Evolutionary conservation across 2,113 vertebrate genomes (phyloP), one percentile per base, ranked within the genome.

Genomic region (Oncorhynchus clarkii): DNA sequence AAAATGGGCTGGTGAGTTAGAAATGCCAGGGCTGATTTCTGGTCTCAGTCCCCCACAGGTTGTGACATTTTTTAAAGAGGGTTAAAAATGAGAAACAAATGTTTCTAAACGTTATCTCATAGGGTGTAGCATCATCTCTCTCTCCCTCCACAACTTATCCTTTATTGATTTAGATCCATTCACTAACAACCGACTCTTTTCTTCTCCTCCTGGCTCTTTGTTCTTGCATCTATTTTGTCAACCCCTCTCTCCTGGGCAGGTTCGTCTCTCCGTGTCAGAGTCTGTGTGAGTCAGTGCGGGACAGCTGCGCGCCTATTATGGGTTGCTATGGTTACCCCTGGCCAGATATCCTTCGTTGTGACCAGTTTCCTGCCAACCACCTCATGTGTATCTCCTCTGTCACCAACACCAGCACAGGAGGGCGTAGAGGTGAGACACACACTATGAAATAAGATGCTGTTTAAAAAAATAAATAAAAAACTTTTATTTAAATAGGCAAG

Each of bases 271-370:
- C 93, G 0, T 93, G 95, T 84, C 86, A 84, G 76, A 95, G 95
- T 84, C 89, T 94, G 76, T 96, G 96, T 0, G 92, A 96, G 68
- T 92, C 93, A 0, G 88, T 96, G 13, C 90, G 92, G 79, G 92
- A 92, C 82, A 96, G 95, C 87, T 96, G 95, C 0, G 93, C 93
- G 0, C 94, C 96, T 2, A 93, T 95, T 78, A 94, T 93, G 93
- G 93, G 90, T 67, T 95, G 94, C 79, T 96, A 95, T 0, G 90
- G 95, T 14, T 95, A 94, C 78, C 93, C 95, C 68, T 94, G 94
- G 95, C 94, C 95, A 0, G 92, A 95, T 80, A 95, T 95, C 78
- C 91, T 95, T 11, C 91, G 91, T 77, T 95, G 94, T 68, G 83
- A 95, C 83, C 86, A 91, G 83, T 96, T 96, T 77, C 94, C 94